Conservation (phyloP, 2,113 vertebrate species). For the Butastur rufipennis region DNA sequence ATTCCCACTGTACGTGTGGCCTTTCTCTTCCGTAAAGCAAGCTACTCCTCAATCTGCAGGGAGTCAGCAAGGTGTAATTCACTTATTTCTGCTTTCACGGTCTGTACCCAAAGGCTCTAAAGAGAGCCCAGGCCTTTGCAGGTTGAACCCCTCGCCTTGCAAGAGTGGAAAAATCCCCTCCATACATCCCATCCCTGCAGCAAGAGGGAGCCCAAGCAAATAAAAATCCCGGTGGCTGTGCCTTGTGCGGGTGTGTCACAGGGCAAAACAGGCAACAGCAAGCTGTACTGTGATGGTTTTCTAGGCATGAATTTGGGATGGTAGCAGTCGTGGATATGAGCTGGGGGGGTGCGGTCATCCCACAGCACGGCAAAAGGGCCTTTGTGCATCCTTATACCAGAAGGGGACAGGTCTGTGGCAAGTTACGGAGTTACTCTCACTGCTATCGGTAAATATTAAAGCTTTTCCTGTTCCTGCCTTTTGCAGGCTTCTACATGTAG, state of each 20-base stretch:
- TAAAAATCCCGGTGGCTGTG: rapidly evolving
- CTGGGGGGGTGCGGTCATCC: rapidly evolving
- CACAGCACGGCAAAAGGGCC: rapidly evolving
- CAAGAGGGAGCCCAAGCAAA: rapidly evolving
- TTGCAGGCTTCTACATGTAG: not conserved
- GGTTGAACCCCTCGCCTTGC: not conserved
- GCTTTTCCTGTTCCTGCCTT: not conserved
- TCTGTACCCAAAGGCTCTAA: rapidly evolving
- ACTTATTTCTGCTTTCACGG: rapidly evolving
- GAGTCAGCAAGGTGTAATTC: not conserved
- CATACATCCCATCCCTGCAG: not conserved
- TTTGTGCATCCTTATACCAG: not conserved
- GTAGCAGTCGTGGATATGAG: rapidly evolving
- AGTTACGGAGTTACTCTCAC: not conserved
- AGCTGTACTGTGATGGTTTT: not conserved
- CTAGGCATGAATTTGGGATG: not conserved
- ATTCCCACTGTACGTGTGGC: rapidly evolving
- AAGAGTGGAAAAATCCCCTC: not conserved
- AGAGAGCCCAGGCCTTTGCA: not conserved
- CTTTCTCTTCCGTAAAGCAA: not conserved
- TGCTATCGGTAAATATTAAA: not conserved
- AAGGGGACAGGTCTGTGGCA: not conserved
- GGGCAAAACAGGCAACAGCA: not conserved
- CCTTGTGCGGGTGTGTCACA: not conserved
- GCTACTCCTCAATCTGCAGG: rapidly evolving